Evolutionary conservation across 2,888 invertebrate species (phyloP), one percentile per base, ranked within the genome.

Genomic region (Drosophila atroscutellata): DNA sequence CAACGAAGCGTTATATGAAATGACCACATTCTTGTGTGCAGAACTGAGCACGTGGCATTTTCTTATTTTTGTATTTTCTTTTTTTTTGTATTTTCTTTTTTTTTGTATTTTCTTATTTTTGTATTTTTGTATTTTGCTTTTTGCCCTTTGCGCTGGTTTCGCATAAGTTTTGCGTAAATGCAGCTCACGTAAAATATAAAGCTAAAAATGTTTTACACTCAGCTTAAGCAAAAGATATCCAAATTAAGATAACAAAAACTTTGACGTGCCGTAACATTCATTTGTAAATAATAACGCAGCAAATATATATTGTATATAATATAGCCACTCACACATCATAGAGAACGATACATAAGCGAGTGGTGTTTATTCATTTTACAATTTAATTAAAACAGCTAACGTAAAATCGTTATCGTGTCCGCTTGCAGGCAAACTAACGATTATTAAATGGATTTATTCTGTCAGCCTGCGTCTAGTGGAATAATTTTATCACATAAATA

Each of bases 401-500:
- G 37, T 20, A 63, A 54, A 30, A 67, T 57, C 36, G 34, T 15
- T 50, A 24, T 24, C 9, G 8, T 26, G 36, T 51, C 34, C 7
- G 13, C 54, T 34, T 26, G 34, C 6, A n/a, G 36, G 42, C 36
- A 45, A 42, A 11, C 24, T 2, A 58, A 55, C 37, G 64, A 70
- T 79, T 69, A 62, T 61, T 75, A 56, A 57, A 61, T 51, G 80
- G 80, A 69, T 75, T 77, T 79, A 26, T 2, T 13, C 49, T 79
- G 70, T 63, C 65, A 66, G 65, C 36, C 62, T 42, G 59, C 37
- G 67, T 77, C 76, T 54, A 64, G 34, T 42, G 80, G 80, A 75
- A 77, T 80, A 75, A 77, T 71, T 75, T 75, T 77, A 71, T 77
- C 77, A 80, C 75, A 79, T 67, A 50, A 75, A 63, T 75, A 65